Base-by-base conservation (phyloP, 2,797 vertebrate genomes). In the Ctenochaetus hawaiiensis region DNA sequence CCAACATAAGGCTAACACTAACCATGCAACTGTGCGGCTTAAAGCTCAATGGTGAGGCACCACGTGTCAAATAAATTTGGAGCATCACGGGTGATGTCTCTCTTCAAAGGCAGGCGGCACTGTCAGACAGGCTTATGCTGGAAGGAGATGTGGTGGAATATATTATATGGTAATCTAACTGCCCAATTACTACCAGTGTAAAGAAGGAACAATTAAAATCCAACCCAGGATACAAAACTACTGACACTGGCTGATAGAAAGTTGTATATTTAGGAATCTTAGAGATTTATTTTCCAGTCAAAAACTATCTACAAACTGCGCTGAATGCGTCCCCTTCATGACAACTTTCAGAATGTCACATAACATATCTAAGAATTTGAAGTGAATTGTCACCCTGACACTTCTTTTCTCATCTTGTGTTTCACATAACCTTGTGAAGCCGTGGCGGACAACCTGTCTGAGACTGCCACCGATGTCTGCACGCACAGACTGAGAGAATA, bases 401-500 rank as follows among this genome's bases (percentile, higher is more conserved):
- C 70, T 77, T 87, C 81, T 73, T 75, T 77, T 87, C 84, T 83
- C 82, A 72, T 88, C 87, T 83, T 1, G 49, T 16, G 62, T 82
- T 83, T 81, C 34, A 17, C 43, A 51, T 89, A 90, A 91, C 89
- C 89, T 91, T 89, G 89, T 72, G 78, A 81, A 65, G 86, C 74
- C 2, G 18, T 23, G 44, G 72, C 65, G 56, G 74, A 84, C 81
- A 71, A 87, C 88, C 81, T 84, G 90, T 88, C 86, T 81, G 74
- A 62, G 71, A 43, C 45, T 18, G 56, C 70, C 65, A 91, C 45
- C 78, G 72, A 87, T 71, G 85, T 79, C 80, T 71, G 80, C 79
- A 20, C 62, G 41, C 77, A 67, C 84, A 70, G 62, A 81, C 79
- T 8, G 80, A 80, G 65, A 51, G 66, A 72, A 52, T 79, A 87